Percentiles rank a stretch among this genome's conserved stretches.
phyloP scores from a whole-genome alignment of 2,797 vertebrate genomes.

The Ctenopoma multispine region DNA sequence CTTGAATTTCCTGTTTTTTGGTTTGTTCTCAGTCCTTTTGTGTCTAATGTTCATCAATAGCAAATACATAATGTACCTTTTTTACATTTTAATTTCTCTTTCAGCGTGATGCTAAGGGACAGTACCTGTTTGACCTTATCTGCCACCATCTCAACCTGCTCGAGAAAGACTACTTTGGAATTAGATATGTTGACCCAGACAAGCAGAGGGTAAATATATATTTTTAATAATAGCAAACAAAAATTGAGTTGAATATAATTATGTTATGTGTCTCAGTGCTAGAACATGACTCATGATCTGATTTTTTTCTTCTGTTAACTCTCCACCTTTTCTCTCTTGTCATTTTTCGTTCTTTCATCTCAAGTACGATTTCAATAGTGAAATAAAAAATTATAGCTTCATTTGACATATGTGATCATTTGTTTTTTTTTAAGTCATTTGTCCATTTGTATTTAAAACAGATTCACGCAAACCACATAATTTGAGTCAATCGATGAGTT shows the following conservation, averaged over 20 bases:
- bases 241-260: background rate
- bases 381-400: background rate
- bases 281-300: conserved; percentile 15
- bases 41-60: background rate
- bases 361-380: no score
- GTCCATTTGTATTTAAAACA: background rate
- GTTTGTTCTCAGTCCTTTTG: background rate
- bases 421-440: no score
- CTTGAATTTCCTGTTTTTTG: background rate
- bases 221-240: background rate
- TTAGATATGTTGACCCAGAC: conserved; percentile 96
- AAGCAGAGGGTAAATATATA: conserved; percentile 91
- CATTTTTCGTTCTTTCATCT: background rate
- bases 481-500: background rate
- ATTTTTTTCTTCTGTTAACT: background rate
- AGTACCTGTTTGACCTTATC: conserved; percentile 95
- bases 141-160: conserved; percentile 97
- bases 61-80: background rate
- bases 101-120: conserved; percentile 96
- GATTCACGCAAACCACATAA: background rate
- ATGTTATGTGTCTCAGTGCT: background rate
- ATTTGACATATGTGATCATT: background rate
- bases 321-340: no score
- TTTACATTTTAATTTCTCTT: conserved; percentile 43
- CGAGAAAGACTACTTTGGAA: conserved; percentile 98